Base-by-base conservation (phyloP, 2,888 invertebrate species). In the Pantelozetes paolii region DNA sequence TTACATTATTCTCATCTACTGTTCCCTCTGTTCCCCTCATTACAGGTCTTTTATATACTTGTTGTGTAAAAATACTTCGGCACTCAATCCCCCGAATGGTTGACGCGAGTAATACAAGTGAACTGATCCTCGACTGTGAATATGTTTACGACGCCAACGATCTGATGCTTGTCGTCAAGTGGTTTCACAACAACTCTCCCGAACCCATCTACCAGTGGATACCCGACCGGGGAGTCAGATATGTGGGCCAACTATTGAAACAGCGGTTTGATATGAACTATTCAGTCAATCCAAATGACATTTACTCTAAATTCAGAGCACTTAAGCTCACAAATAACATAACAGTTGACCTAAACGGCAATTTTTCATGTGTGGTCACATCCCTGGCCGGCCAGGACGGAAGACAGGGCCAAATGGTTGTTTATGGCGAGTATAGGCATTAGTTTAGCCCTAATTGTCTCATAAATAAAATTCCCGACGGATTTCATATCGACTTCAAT, bases 161-260 rank as follows among this genome's bases (percentile, higher is more conserved):
- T 69, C 18, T 75, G 23, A 69, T 67, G 54, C 67, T 76, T 15
- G 72, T 74, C 36, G 70, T 76, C 20, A 72, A 75, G 9, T 76
- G 76, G 76, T 76, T 75, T 70, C 71, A 76, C 50, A 76, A 76
- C 40, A 67, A 67, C 40, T 23, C 67, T 57, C 72, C 75, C 13
- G 76, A 76, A 48, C 76, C 76, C 30, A 71, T 76, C n/a, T 76
- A 76, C 45, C 76, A 76, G 54, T 76, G 76, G 76, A 74, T 76
- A 70, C 76, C 76, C 5, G 76, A 76, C 23, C 2, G 50, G 1
- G 40, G 57, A 9, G 70, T 74, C 20, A 75, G 76, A 26, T 64
- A 72, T 54, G 57, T 76, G 20, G 59, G 76, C 1, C 72, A 75
- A 28, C 36, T 71, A 3, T 32, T 72, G 9, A 72, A 67, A 40